These are phyloP conservation scores for Luffia ferchaultella DNA, from an alignment of 2,888 invertebrate genomes.

Conservation along the genomic window DNA sequence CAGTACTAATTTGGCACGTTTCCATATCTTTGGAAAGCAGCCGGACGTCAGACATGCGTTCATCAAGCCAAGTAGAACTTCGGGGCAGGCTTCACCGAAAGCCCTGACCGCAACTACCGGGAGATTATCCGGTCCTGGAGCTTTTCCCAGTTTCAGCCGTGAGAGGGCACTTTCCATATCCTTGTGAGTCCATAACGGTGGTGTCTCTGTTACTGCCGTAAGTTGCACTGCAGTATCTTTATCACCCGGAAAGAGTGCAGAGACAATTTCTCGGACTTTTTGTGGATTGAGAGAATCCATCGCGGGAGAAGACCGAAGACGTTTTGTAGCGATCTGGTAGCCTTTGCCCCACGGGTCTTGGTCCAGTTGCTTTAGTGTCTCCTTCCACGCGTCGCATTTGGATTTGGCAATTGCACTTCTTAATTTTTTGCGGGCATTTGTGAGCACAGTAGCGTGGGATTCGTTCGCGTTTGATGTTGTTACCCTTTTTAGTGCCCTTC, in stretches of 20 bases:
- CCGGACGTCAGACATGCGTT: neutral
- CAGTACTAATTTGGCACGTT: neutral
- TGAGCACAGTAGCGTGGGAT: neutral
- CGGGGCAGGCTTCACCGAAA: neutral
- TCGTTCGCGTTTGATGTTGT: too few species aligned
- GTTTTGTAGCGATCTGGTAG: neutral
- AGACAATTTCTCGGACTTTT: neutral
- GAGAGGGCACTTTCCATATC: neutral
- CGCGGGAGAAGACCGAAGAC: neutral
- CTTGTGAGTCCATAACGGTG: neutral
- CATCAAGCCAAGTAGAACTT: neutral
- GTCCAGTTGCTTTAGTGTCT: neutral
- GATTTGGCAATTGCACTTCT: neutral
- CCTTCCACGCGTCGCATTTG: neutral
- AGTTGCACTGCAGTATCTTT: neutral
- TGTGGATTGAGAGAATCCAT: neutral
- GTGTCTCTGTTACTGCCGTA: neutral
- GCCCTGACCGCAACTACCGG: neutral
- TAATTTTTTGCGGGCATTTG: neutral
- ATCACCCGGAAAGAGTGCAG: neutral
- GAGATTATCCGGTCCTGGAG: neutral
- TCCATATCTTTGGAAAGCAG: neutral
- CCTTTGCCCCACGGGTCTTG: neutral
- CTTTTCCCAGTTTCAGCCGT: neutral
- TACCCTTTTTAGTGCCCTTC: neutral